Evolutionary conservation across 2,797 vertebrate genomes (phyloP).

Genomic region (Nannoperca australis): DNA sequence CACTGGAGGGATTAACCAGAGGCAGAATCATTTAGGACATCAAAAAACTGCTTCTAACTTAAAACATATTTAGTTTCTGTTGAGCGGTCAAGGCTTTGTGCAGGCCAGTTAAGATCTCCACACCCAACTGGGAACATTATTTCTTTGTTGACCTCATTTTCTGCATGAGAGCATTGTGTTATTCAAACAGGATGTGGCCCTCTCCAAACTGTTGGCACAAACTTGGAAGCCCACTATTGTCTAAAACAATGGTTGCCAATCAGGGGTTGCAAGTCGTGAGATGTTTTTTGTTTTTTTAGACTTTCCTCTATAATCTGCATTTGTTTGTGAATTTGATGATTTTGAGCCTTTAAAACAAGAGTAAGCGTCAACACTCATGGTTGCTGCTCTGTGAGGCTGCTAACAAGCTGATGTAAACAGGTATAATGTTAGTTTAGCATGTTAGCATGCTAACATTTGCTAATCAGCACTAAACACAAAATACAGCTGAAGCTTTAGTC

Average conservation of each 20-base stretch:
- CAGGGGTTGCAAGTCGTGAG: neutral
- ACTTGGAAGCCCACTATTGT: slow-evolving; percentile 8
- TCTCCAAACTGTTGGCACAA: slow-evolving; percentile 12
- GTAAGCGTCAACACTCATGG: too few species aligned
- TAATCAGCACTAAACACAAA: neutral
- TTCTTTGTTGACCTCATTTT: neutral
- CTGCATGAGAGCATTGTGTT: slow-evolving; percentile 24
- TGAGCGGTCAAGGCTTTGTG: neutral
- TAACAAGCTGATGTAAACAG: neutral
- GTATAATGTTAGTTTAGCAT: neutral
- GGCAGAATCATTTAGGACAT: neutral
- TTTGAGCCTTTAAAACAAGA: neutral
- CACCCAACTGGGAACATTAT: neutral
- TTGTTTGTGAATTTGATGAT: neutral
- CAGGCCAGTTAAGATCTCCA: neutral
- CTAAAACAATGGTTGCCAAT: neutral
- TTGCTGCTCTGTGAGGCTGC: neutral
- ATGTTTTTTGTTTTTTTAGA: neutral
- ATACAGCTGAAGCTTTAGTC: neutral
- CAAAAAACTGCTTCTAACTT: neutral
- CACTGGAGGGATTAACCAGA: neutral
- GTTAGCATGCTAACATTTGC: neutral
- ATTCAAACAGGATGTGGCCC: slow-evolving; percentile 16
- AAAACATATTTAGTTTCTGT: neutral
- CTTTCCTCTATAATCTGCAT: neutral